Evolutionary conservation across 2,797 vertebrate species (phyloP), one percentile per base, ranked within the genome.

Genomic region (Gallinago solitaria): DNA sequence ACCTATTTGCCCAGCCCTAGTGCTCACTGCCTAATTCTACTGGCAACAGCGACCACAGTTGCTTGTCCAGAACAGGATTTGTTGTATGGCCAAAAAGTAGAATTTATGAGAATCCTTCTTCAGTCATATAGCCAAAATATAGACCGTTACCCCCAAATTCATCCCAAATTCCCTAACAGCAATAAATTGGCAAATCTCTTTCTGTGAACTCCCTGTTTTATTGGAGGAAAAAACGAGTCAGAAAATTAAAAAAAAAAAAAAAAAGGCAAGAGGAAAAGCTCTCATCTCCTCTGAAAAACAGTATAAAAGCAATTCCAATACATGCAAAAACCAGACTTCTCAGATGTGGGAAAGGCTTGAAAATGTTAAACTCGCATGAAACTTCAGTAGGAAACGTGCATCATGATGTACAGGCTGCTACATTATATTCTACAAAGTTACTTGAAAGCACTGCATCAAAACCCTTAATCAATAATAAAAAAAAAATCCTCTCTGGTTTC

Each of bases 11-110:
- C 83, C 53, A 78, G 73, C 51, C 71, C 84, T 68, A 87, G 47
- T 60, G 67, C 17, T 59, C 15, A 51, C 8, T 53, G 37, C 83
- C 77, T 93, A 83, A 82, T 59, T 95, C 81, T 69, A 47, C 15
- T 83, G 75, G 89, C 87, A 97, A 79, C 1, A 82, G 64, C 69
- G 90, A 88, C 63, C 70, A 92, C 48, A 94, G 84, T 65, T 90
- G 65, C 89, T 91, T 95, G 90, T 93, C 90, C 87, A 96, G 94
- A 93, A 86, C 87, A 96, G 77, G 86, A 94, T 88, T 80, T 92
- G 94, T 59, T 86, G 69, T 51, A 92, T 6, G 71, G 88, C 12
- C 88, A 96, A 95, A 94, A 95, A 37, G 37, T 86, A 92, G 74
- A 97, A 94, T 96, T 95, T 90, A 90, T 89, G 59, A 92, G 85